These are phyloP conservation scores for Hylyphantes graminicola DNA, from an alignment of 1,140 invertebrate genomes.

Conservation along the genomic window DNA sequence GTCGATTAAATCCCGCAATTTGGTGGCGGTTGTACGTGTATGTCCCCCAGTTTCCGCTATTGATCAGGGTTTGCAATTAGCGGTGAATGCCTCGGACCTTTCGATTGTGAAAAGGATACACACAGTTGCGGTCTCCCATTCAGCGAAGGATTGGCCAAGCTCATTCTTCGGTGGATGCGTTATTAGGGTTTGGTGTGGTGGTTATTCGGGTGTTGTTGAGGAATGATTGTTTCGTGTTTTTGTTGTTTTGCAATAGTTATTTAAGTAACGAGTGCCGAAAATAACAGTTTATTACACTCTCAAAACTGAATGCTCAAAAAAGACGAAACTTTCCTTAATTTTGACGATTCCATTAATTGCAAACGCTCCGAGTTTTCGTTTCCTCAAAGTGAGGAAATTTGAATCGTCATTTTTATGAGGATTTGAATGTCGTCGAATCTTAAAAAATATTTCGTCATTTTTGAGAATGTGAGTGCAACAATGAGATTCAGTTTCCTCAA, in stretches of 20 bases:
- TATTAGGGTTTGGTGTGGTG: slow-evolving; percentile 10
- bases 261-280: no score
- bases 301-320: no score
- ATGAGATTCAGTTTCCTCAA: no score
- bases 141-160: neutral
- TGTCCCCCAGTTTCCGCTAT: slow-evolving; percentile 1
- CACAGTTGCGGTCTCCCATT: slow-evolving; percentile 4
- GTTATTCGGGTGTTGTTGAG: neutral
- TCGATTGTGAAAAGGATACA: slow-evolving; percentile 25
- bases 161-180: slow-evolving; percentile 1
- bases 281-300: no score
- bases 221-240: slow-evolving; percentile 6
- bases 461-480: no score
- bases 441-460: no score
- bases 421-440: no score
- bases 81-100: slow-evolving; percentile 19
- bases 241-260: neutral
- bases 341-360: no score
- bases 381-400: no score
- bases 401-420: no score
- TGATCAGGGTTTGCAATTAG: slow-evolving; percentile 41
- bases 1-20: slow-evolving; percentile 42
- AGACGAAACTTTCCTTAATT: no score
- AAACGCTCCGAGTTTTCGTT: no score
- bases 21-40: slow-evolving; percentile 36